Base-by-base conservation (phyloP, 2,113 vertebrate species). In the Odocoileus virginianus region DNA sequence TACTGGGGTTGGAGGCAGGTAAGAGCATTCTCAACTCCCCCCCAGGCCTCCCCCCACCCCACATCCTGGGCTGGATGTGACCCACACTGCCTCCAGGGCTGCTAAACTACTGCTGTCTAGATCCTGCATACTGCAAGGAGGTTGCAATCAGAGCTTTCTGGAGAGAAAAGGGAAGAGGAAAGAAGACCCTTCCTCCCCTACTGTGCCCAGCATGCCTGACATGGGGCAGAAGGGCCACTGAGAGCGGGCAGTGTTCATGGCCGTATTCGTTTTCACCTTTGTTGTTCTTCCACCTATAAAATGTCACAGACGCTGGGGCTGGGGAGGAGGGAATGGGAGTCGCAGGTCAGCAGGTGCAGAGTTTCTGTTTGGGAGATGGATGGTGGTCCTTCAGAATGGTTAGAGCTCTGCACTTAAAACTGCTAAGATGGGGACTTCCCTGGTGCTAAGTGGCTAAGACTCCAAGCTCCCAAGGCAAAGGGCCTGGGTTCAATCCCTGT, bases 281-380 rank as follows among this genome's bases (percentile, higher is more conserved):
- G 64, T 28, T 71, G 43, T 50, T 85, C 79, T 83, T n/a, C 85
- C 30, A 25, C 12, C 40, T 76, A 64, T 55, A 54, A 45, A 92
- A 61, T 27, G 45, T n/a, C 16, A 30, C 4, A 45, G 11, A 40
- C 6, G 12, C 19, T 16, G 43, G 79, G 84, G 21, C 71, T 15
- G 4, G 33, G 25, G 47, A 19, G 17, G 52, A 47, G 14, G 4
- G n/a, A 58, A 25, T 16, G 45, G 19, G 28, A 78, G 50, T 28
- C 3, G 6, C 52, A 23, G 50, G 58, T 87, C 25, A 27, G 76
- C 0, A 0, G 30, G 50, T 13, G 1, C 2, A 1, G 25, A 13
- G n/a, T 23, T 23, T 89, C 33, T 40, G 45, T 33, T 6, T 19
- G 40, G 79, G 84, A 57, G 52, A 7, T n/a, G 17, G 54, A 40